These are phyloP conservation scores for Graphium colonna DNA, from an alignment of 2,888 invertebrate genomes.

Conservation along the genomic window DNA sequence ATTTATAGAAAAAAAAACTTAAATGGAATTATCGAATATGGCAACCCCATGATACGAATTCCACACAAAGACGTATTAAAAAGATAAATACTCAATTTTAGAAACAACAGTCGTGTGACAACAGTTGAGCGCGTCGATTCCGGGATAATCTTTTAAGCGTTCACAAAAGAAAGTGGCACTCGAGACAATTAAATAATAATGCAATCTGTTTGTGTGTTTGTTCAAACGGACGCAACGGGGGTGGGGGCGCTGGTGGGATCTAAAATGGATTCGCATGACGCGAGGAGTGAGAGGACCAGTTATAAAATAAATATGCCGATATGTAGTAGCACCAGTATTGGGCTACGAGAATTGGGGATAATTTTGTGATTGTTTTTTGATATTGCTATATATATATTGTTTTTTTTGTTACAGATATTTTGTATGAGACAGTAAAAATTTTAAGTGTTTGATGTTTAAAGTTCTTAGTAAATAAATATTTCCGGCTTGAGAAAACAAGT, in stretches of 20 bases:
- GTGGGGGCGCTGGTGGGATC: constrained; percentile 62
- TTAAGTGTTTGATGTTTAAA: no score
- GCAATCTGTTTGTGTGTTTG: constrained; percentile 68
- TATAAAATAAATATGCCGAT: constrained; percentile 67
- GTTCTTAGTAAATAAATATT: no score
- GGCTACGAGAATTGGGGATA: not conserved
- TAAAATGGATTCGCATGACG: constrained; percentile 71
- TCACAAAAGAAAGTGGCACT: constrained; percentile 54
- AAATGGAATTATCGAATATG: not conserved
- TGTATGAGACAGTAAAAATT: no score
- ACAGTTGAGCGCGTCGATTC: not conserved
- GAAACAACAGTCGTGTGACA: constrained; percentile 1
- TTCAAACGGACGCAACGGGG: constrained; percentile 44
- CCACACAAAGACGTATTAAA: not conserved
- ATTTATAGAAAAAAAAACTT: no score
- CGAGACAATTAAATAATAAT: constrained; percentile 73
- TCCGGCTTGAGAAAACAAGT: no score
- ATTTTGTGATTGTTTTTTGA: no score
- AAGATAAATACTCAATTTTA: not conserved
- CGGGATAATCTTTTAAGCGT: constrained; percentile 28
- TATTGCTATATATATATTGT: no score
- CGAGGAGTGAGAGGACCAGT: constrained; percentile 68
- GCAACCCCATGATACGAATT: no score
- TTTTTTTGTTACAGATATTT: no score
- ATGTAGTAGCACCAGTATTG: constrained; percentile 32